Evolutionary conservation across 2,888 invertebrate genomes (phyloP), one percentile per base, ranked within the genome.

Genomic region (Ormyrus labotus): DNA sequence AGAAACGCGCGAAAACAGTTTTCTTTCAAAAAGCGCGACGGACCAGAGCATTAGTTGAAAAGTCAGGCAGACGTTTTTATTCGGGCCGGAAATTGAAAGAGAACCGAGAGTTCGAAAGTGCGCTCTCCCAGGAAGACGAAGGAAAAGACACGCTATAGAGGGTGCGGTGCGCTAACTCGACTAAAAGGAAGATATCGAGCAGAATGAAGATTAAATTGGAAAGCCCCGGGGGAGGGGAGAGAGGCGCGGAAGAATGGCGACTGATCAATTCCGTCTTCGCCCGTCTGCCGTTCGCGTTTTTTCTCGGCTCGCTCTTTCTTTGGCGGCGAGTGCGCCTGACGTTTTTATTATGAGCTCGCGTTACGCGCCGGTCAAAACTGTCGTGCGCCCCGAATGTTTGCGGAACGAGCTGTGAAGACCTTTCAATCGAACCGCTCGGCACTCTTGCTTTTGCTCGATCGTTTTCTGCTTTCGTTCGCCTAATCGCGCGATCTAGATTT

Each of bases 151-250:
- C 4, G 47, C 11, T 11, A 5, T 3, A 63, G 11, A 63, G 65
- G 9, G 13, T 9, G 10, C 13, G 19, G 11, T 4, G 55, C 63
- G 57, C n/a, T 19, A 53, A 47, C 9, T 67, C 48, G 55, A 53
- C 68, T 50, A 68, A 63, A 69, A 55, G 55, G 9, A 60, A 68
- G 67, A 67, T 19, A 48, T 68, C 68, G 48, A 77, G 64, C 67
- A 50, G 61, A 73, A 73, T 78, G 68, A 48, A 79, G 72, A 79
- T 79, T 68, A 73, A 79, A 79, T 79, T 72, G 78, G 64, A 78
- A 78, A 61, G 64, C 60, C 6, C 34, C 60, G 13, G 7, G 61
- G 34, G 48, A 55, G n/a, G 1, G 34, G 77, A 61, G 77, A 61
- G n/a, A 47, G 64, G 57, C 5, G 34, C 57, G 34, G 55, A 69